phyloP scores from a whole-genome alignment of 2,113 vertebrate genomes.

The Alexandromys fortis region DNA sequence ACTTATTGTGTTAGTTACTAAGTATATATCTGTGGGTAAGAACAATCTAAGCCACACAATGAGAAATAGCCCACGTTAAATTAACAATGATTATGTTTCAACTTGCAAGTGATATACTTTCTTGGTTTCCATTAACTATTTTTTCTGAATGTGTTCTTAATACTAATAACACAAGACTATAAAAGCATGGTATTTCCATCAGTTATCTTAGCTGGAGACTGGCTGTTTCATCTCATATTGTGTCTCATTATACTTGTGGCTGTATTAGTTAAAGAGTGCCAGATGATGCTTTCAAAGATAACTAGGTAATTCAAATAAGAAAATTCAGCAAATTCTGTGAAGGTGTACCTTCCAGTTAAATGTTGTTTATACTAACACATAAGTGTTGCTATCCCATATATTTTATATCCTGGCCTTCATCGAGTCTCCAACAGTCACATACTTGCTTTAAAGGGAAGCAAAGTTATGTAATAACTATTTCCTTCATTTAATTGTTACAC shows the following conservation, averaged over 20 bases:
- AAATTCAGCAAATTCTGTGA: neutral
- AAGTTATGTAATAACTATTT: neutral
- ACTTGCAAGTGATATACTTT: neutral
- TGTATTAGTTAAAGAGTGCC: neutral
- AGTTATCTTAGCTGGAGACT: neutral
- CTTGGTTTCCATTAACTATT: neutral
- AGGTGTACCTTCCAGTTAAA: neutral
- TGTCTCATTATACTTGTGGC: neutral
- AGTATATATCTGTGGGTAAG: neutral
- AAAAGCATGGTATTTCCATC: neutral
- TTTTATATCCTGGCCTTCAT: neutral
- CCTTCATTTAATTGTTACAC: neutral
- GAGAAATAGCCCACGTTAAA: neutral
- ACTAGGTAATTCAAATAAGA: neutral
- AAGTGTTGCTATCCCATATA: neutral
- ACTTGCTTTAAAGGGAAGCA: neutral
- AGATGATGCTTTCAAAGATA: neutral
- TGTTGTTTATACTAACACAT: neutral
- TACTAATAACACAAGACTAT: neutral
- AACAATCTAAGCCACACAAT: neutral
- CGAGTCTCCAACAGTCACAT: neutral
- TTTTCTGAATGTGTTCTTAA: neutral
- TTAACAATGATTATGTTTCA: conserved; percentile 13
- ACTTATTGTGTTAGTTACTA: conserved; percentile 9
- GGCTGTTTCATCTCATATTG: neutral